These are phyloP conservation scores for Ptilodon capucinus DNA, from an alignment of 2,888 invertebrate species.

Conservation along the genomic window DNA sequence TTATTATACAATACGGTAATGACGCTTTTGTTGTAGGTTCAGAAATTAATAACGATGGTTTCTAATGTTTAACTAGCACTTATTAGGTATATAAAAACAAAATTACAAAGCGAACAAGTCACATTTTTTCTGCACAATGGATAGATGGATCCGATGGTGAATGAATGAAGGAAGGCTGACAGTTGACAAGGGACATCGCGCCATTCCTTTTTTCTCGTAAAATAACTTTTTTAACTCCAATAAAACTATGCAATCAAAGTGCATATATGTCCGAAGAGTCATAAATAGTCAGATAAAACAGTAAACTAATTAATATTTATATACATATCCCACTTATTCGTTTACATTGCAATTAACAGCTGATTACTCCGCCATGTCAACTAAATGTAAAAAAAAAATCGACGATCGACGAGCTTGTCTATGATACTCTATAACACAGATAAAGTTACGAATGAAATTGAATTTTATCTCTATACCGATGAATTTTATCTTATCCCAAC, in stretches of 20 bases:
- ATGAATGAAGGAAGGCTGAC: constrained; percentile 57
- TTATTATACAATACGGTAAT: constrained; percentile 41
- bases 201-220: constrained; percentile 60
- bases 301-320: constrained; percentile 30
- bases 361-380: constrained; percentile 80
- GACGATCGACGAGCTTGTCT: constrained; percentile 37
- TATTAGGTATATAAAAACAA: constrained; percentile 68
- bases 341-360: constrained; percentile 78
- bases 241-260: constrained; percentile 15
- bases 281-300: constrained; percentile 1
- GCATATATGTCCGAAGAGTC: constrained; percentile 1
- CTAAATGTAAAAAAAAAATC: constrained; percentile 13
- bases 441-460: no score
- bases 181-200: constrained; percentile 78
- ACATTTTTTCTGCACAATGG: constrained; percentile 81
- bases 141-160: constrained; percentile 78
- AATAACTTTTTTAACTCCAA: constrained; percentile 24
- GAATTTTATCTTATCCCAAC: no score
- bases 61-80: constrained; percentile 59
- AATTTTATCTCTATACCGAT: no score
- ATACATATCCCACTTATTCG: constrained; percentile 49
- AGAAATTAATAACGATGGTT: constrained; percentile 51
- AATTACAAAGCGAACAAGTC: constrained; percentile 72
- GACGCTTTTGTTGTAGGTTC: constrained; percentile 43
- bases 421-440: constrained; percentile 23